phyloP scores from a whole-genome alignment of 2,888 invertebrate species.

The Agrotis clavis region DNA sequence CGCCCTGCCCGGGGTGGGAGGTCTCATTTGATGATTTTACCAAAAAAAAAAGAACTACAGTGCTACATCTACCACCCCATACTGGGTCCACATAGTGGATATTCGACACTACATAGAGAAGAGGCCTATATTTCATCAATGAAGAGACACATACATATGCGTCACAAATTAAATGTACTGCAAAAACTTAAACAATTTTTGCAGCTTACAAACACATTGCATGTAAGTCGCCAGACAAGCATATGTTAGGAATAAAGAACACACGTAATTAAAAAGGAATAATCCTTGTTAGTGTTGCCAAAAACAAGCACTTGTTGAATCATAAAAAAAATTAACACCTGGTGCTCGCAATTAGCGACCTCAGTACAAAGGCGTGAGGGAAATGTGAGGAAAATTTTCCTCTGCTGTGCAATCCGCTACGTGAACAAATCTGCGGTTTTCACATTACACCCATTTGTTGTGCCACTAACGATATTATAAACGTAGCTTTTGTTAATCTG shows the following conservation, averaged over 20 bases:
- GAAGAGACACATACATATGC: too few species aligned
- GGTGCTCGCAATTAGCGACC: slow-evolving; percentile 69
- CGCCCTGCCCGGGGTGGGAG: too few species aligned
- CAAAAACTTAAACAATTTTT: neutral
- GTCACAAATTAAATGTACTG: neutral
- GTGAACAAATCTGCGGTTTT: slow-evolving; percentile 74
- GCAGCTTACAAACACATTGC: neutral
- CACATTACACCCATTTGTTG: slow-evolving; percentile 76
- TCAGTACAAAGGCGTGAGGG: slow-evolving; percentile 67
- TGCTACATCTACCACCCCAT: too few species aligned
- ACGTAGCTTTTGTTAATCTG: slow-evolving; percentile 68
- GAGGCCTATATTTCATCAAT: too few species aligned
- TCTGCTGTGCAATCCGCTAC: slow-evolving; percentile 72
- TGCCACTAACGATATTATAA: slow-evolving; percentile 77
- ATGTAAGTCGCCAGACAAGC: neutral
- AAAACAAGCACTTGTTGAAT: slow-evolving; percentile 39
- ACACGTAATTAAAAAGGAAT: slow-evolving; percentile 33
- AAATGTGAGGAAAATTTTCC: slow-evolving; percentile 63
- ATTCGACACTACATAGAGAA: too few species aligned
- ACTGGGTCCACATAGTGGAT: too few species aligned
- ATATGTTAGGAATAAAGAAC: slow-evolving; percentile 1
- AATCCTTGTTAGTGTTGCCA: slow-evolving; percentile 17
- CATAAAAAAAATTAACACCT: slow-evolving; percentile 64
- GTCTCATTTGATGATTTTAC: too few species aligned
- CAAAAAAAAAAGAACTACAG: too few species aligned